Percentiles rank a stretch among this genome's conserved stretches.
Conservation (phyloP, 2,888 invertebrate species). For the Aporophyla lueneburgensis region DNA sequence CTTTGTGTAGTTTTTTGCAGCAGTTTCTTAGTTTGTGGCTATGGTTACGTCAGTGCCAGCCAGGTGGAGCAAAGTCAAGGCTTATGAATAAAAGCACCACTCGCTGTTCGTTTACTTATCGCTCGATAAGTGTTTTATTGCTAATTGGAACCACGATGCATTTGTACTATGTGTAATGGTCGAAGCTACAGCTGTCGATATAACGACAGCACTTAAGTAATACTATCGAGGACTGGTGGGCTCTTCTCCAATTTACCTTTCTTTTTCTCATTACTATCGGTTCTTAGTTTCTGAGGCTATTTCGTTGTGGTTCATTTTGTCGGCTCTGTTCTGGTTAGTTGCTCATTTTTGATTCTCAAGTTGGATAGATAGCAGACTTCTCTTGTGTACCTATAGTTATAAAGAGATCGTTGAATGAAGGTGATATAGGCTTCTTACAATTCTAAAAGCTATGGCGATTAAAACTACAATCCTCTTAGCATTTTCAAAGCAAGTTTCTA, state of each 20-base stretch:
- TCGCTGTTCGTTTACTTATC: conserved; percentile 21
- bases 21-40: conserved; percentile 4
- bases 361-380: background rate
- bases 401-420: background rate
- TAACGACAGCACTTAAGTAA: background rate
- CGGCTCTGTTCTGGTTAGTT: background rate
- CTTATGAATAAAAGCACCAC: conserved; percentile 1
- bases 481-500: conserved; percentile 2
- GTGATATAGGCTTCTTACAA: too few relatives aligned
- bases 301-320: background rate
- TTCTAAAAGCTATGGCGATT: background rate
- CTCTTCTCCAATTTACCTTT: background rate
- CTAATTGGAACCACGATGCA: conserved; percentile 28
- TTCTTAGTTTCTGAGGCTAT: background rate
- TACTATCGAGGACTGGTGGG: background rate
- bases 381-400: background rate
- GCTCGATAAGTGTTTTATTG: conserved; percentile 45
- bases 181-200: background rate
- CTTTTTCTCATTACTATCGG: background rate
- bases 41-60: conserved; percentile 23
- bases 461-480: background rate
- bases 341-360: background rate
- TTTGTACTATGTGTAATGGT: conserved; percentile 11
- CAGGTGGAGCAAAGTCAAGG: conserved; percentile 35
- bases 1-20: conserved; percentile 12